phyloP scores from a whole-genome alignment of 2,797 vertebrate species.

The Kryptolebias ocellatus region DNA sequence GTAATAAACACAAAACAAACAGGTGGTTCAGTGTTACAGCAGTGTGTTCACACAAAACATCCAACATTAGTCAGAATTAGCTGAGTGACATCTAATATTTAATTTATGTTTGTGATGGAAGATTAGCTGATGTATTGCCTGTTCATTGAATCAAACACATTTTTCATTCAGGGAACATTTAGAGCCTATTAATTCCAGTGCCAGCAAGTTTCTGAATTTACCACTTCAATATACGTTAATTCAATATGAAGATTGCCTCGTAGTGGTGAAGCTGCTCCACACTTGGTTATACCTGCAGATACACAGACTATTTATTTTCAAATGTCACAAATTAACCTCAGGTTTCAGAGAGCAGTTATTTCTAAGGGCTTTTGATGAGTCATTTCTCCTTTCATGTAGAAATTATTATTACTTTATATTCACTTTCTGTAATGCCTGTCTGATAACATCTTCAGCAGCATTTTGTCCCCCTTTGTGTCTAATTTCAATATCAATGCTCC shows the following conservation, averaged over 20 bases:
- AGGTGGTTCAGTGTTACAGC: background rate
- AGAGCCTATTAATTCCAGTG: slow-evolving; percentile 25
- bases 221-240: no score
- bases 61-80: slow-evolving; percentile 28
- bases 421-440: slow-evolving; percentile 25
- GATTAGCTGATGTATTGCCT: no score
- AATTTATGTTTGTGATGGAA: no score
- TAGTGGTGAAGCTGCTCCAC: background rate
- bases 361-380: slow-evolving; percentile 16
- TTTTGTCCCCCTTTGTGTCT: slow-evolving; percentile 19
- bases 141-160: no score
- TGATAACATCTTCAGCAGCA: slow-evolving; percentile 21
- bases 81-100: slow-evolving; percentile 3
- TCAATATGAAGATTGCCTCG: background rate
- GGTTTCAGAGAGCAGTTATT: slow-evolving; percentile 18
- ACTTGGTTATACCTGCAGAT: slow-evolving; percentile 10
- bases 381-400: slow-evolving; percentile 43
- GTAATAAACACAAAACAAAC: background rate
- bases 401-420: slow-evolving; percentile 34
- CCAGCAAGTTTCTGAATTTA: background rate
- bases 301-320: slow-evolving; percentile 1
- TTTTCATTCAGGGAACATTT: slow-evolving; percentile 13
- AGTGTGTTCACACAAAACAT: slow-evolving; percentile 1
- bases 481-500: slow-evolving; percentile 14
- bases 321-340: slow-evolving; percentile 23